Evolutionary conservation across 2,888 invertebrate species (phyloP).

Genomic region (Herminia tarsipennalis): DNA sequence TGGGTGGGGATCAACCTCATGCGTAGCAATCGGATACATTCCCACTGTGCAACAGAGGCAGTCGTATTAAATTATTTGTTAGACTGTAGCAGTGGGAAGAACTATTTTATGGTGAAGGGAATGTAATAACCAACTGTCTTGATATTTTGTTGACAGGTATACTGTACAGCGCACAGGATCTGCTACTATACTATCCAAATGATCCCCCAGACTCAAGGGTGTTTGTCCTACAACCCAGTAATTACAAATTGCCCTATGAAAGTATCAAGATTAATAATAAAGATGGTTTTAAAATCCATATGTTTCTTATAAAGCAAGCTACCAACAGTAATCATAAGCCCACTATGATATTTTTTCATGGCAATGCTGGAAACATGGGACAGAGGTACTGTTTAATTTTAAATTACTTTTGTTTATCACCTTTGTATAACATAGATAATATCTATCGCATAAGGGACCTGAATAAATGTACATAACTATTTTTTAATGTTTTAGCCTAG

Average conservation of each 20-base stretch:
- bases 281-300: constrained; percentile 92
- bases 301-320: constrained; percentile 92
- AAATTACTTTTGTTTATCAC: not conserved
- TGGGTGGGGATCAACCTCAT: no score
- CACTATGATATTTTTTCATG: constrained; percentile 96
- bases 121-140: not conserved
- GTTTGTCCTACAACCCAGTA: constrained; percentile 94
- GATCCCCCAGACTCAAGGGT: constrained; percentile 95
- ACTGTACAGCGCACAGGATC: constrained; percentile 94
- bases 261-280: constrained; percentile 88
- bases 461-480: no score
- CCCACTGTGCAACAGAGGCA: no score
- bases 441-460: no score
- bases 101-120: not conserved
- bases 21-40: no score
- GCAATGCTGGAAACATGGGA: constrained; percentile 99
- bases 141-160: constrained; percentile 86
- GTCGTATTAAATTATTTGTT: no score
- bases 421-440: not conserved
- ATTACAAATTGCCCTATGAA: constrained; percentile 94
- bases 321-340: constrained; percentile 89
- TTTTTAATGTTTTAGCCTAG: no score
- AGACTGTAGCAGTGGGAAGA: no score
- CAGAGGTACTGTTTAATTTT: constrained; percentile 87
- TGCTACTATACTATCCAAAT: constrained; percentile 95